Base-by-base conservation (phyloP, 2,797 vertebrate species). In the Alfaro cultratus region DNA sequence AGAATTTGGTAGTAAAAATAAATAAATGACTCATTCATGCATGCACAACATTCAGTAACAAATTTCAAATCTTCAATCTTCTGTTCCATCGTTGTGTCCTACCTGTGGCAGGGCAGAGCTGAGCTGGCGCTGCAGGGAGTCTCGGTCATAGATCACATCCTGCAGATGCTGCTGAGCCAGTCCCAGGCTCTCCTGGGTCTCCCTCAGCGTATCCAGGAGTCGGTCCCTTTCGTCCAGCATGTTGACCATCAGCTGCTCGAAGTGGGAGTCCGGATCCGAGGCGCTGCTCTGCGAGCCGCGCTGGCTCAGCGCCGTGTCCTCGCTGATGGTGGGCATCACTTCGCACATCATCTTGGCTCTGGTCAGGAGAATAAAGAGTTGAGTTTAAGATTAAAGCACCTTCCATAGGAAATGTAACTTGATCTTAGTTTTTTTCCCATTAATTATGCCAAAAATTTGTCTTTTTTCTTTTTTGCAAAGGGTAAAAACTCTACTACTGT, bases 181-280 rank as follows among this genome's bases (percentile, higher is more conserved):
- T 1, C 96, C 97, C 55, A 99, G 96, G 92, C 97, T 99, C 94
- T 99, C 98, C 93, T 99, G 98, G 4, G 98, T 99, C 94, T 99
- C 98, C 77, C 98, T 96, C 83, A 99, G 96, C 36, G 98, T 99
- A 84, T 99, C 99, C 84, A 99, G 95, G 82, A 99, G 97, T 83
- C 98, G 98, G 88, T 99, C 99, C 80, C 99, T 94, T 95, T 99
- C 99, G 84, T 99, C 99, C 89, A 99, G 96, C 99, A 99, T 99
- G 93, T 99, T 99, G 88, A 99, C 99, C 98, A 99, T 99, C 93
- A 99, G 95, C 95, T 99, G 98, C 94, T 99, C 99, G 84, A 99
- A 99, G 93, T 99, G 98, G 51, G 98, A 98, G 95, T 99, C 98
- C 0, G 98, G 98, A 96, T 99, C 98, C 0, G 97, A 98, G 94